These are phyloP conservation scores for Samia ricini DNA, from an alignment of 1,140 invertebrate genomes.

Conservation along the genomic window DNA sequence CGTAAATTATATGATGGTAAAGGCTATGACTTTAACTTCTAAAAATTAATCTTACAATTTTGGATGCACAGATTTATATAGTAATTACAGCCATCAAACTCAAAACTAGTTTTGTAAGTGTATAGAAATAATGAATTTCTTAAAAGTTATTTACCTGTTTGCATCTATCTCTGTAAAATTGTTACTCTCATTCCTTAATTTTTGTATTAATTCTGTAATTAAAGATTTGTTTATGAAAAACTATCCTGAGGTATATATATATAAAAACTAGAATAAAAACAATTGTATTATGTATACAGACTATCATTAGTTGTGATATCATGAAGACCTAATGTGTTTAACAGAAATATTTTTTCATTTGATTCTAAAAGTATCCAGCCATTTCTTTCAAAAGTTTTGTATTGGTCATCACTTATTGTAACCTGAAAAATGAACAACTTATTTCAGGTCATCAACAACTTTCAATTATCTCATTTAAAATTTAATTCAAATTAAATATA, in stretches of 20 bases:
- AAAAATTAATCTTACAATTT: no score
- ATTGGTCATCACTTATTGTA: slow-evolving; percentile 62
- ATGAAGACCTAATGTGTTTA: slow-evolving; percentile 57
- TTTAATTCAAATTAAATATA: background rate
- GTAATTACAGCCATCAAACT: background rate
- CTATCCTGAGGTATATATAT: background rate
- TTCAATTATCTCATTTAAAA: no score
- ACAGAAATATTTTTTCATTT: slow-evolving; percentile 60
- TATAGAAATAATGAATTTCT: background rate
- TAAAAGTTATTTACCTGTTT: background rate
- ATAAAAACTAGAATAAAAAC: background rate
- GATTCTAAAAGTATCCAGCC: slow-evolving; percentile 64
- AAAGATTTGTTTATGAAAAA: background rate
- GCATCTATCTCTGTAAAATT: slow-evolving; percentile 6
- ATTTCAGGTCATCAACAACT: no score
- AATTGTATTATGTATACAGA: slow-evolving; percentile 30
- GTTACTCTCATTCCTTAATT: slow-evolving; percentile 37
- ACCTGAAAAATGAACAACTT: slow-evolving; percentile 41
- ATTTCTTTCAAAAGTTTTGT: slow-evolving; percentile 53
- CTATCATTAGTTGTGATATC: slow-evolving; percentile 59
- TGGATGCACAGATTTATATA: no score
- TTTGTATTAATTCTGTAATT: slow-evolving; percentile 55
- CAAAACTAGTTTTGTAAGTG: no score
- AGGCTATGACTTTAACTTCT: no score
- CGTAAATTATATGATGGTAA: no score